Base-by-base conservation (phyloP, 2,888 invertebrate species). In the Torymus auratus region DNA sequence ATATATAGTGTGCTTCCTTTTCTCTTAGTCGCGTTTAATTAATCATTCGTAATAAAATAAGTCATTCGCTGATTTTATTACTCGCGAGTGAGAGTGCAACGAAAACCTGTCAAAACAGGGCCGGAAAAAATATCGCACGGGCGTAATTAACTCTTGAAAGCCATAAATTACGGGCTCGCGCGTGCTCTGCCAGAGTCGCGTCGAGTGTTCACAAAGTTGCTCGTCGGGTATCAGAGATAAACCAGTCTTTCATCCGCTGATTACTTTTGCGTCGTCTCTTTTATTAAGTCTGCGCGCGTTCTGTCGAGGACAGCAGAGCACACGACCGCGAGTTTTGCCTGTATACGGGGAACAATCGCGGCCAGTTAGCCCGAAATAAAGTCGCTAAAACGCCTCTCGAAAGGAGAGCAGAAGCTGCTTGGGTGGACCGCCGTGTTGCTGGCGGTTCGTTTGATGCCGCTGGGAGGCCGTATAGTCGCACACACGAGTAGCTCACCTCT, bases 171-270 rank as follows among this genome's bases (percentile, higher is more conserved):
- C 71, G 28, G 41, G 41, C 7, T 5, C 41, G 7, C 41, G 7
- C 41, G 28, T 7, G 28, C 7, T n/a, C n/a, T 41, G 41, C 41
- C 41, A 7, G 41, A 4, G 41, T 41, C 41, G 41, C 41, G 55
- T 50, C 73, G 68, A 53, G 64, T 77, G 56, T n/a, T n/a, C 62
- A 41, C 41, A 62, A 55, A 70, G 20, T 70, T 58, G 77, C 70
- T 64, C 50, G 15, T 11, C 55, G 17, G 41, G 55, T 76, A 69
- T 76, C 69, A 68, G 61, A 60, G 78, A 72, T 78, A 60, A 72
- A 67, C 78, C 72, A 78, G 64, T 78, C 72, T 72, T 72, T 78
- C 78, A 68, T 67, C 67, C 55, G 61, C 61, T 78, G 78, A 78
- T 78, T 78, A 78, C 78, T 65, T 72, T 72, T 52, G 53, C 72